Evolutionary conservation across 2,113 vertebrate species (phyloP).

Genomic region (Penelope pileata): DNA sequence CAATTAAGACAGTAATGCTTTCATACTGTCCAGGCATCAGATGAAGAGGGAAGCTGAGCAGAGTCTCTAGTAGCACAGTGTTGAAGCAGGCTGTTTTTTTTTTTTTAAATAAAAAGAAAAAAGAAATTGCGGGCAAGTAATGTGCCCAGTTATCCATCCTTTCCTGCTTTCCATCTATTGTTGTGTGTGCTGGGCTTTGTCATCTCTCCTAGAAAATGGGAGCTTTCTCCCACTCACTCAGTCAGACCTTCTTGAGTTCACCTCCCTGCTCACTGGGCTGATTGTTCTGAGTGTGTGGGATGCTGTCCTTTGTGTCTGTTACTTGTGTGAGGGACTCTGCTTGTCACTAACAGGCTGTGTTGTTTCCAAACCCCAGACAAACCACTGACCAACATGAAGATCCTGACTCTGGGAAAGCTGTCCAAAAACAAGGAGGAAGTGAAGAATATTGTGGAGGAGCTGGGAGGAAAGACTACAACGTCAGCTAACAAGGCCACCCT

Average conservation of each 20-base stretch:
- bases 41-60: not conserved
- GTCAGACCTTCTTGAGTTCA: not conserved
- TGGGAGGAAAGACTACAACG: conserved; percentile 89
- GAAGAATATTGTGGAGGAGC: conserved; percentile 85
- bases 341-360: not conserved
- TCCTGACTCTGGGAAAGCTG: conserved; percentile 89
- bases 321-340: not conserved
- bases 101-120: not conserved
- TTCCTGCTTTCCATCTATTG: not conserved
- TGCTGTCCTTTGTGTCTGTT: not conserved
- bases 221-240: not conserved
- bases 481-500: conserved; percentile 87
- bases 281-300: not conserved
- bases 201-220: not conserved
- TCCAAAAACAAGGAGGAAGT: conserved; percentile 92
- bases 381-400: conserved; percentile 89
- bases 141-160: not conserved
- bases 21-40: not conserved
- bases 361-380: conserved; percentile 79
- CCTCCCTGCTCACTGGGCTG: not conserved
- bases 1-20: not conserved
- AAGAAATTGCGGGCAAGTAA: not conserved
- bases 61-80: not conserved
- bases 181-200: not conserved
- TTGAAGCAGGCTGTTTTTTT: not conserved